Base-by-base conservation (phyloP, 2,113 vertebrate species). In the Poecile atricapillus region DNA sequence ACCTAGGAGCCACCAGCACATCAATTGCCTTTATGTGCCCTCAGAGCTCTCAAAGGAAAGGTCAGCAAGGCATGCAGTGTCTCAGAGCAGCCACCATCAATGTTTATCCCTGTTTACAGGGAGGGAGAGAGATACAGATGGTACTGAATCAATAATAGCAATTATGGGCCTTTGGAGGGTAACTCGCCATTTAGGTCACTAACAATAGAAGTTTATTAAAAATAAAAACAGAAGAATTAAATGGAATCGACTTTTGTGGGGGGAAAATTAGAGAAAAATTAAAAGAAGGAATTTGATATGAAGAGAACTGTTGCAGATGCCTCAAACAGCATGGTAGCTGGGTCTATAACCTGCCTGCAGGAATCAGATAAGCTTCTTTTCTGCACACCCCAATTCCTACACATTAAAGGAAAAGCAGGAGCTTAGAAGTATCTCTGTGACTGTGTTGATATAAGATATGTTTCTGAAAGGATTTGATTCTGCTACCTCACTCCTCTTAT, bases 291-390 rank as follows among this genome's bases (percentile, higher is more conserved):
- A 93, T 74, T 86, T 3, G 17, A 35, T 69, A 53, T 9, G 35
- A 75, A 76, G 69, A 77, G 59, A 82, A 75, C 35, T 49, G 30
- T 43, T 93, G 50, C 67, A 77, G 93, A 76, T 84, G 65, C 74
- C 69, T 67, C 68, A 86, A 83, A 83, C 41, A 83, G 87, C 79
- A 23, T 65, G 91, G 94, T 58, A 53, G 13, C 13, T 1, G 5
- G 28, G 52, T 77, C 80, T 79, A 63, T 47, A 84, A 74, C 64
- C 33, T 89, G 82, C 31, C 94, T 84, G 65, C 81, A 64, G 55
- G 58, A 93, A 95, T 94, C 86, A 71, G 68, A 80, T 81, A 89
- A 92, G 20, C 21, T 77, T 33, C 49, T 78, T 43, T 91, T 87
- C 41, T 8, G 5, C 43, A 78, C 84, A 50, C 35, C 31, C 50